Percentiles rank a stretch among this genome's conserved stretches.
Conservation (phyloP, 2,113 vertebrate genomes). For the Pseudopodoces humilis region DNA sequence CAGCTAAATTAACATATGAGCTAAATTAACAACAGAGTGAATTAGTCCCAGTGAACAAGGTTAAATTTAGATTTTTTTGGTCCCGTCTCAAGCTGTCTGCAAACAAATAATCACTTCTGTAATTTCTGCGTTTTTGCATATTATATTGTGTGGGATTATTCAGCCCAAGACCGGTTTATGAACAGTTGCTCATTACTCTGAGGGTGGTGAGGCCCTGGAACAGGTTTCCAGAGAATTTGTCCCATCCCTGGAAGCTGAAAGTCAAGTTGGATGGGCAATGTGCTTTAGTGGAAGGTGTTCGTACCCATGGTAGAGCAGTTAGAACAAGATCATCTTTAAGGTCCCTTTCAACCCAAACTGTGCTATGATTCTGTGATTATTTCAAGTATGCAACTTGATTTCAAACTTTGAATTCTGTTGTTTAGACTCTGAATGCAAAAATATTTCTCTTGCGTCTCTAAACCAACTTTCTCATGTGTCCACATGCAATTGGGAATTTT, state of each 20-base stretch:
- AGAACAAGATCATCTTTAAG: not conserved
- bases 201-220: not conserved
- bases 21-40: not conserved
- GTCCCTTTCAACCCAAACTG: fast-evolving
- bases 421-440: not conserved
- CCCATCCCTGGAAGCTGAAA: not conserved
- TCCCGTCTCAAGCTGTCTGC: not conserved
- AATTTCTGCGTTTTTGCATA: not conserved
- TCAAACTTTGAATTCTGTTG: not conserved
- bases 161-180: not conserved
- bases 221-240: not conserved
- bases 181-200: not conserved
- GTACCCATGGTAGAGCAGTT: not conserved
- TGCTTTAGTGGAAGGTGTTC: not conserved
- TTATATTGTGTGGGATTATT: not conserved
- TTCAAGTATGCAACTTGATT: not conserved
- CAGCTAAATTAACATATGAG: conserved; percentile 37
- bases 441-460: not conserved
- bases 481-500: not conserved
- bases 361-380: not conserved
- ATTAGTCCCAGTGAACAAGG: not conserved
- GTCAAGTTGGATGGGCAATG: not conserved
- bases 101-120: not conserved
- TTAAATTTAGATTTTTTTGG: not conserved
- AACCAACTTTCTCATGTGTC: not conserved